These are phyloP conservation scores for Stegodyphus mimosarum DNA, from an alignment of 1,140 invertebrate species.

Conservation along the genomic window DNA sequence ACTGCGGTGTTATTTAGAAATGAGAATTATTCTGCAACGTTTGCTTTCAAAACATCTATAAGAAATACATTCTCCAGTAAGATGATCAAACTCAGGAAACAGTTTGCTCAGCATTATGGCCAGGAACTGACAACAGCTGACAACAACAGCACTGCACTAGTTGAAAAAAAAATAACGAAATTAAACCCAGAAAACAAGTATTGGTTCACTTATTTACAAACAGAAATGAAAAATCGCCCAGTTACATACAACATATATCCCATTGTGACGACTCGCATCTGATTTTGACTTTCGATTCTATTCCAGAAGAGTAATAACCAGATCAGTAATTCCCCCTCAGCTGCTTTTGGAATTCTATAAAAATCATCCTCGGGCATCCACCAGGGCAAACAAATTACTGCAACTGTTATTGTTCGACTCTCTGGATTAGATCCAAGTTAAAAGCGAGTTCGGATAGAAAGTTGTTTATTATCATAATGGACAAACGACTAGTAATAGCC, in stretches of 20 bases:
- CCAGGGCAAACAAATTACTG: conserved; percentile 38
- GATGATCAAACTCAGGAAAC: too few species aligned
- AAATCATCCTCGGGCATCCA: neutral
- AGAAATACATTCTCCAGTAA: too few species aligned
- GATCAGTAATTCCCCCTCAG: conserved; percentile 27
- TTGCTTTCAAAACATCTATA: too few species aligned
- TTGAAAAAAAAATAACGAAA: too few species aligned
- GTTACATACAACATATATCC: neutral
- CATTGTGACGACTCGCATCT: conserved; percentile 23
- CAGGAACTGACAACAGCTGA: too few species aligned
- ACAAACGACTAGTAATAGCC: neutral
- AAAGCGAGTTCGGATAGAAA: neutral
- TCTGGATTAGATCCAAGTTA: conserved; percentile 40
- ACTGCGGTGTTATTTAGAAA: too few species aligned
- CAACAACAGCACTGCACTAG: too few species aligned
- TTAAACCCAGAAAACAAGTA: neutral
- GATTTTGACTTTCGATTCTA: conserved; percentile 31
- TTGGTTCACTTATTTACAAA: neutral
- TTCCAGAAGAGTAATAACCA: conserved; percentile 24
- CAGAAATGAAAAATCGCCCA: neutral
- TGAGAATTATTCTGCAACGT: too few species aligned
- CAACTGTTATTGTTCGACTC: conserved; percentile 4
- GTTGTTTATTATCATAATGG: neutral
- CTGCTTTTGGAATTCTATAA: neutral
- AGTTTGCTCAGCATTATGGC: too few species aligned